Percentiles rank a stretch among this genome's conserved stretches.
phyloP scores from a whole-genome alignment of 2,797 vertebrate genomes.

The Sebastes hopkinsi region DNA sequence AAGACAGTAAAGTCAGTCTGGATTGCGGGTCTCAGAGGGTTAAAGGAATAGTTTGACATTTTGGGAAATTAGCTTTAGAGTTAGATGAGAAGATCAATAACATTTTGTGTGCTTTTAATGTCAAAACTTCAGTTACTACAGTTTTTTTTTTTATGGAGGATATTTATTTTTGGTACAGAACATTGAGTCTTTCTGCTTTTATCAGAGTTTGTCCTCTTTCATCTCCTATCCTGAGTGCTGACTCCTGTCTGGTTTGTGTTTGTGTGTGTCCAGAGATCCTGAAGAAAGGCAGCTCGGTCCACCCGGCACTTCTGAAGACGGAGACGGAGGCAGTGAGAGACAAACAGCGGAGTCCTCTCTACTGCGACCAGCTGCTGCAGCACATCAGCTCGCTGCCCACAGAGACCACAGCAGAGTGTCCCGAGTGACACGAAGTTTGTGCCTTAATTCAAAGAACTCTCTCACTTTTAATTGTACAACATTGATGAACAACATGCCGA shows the following conservation, averaged over 20 bases:
- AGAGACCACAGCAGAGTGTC: neutral
- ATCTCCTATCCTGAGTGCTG: neutral
- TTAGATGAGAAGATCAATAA: neutral
- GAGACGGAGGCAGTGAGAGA: constrained; percentile 84
- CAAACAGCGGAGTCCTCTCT: constrained; percentile 84
- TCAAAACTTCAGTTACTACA: neutral
- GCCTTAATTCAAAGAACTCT: neutral
- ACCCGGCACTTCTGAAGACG: constrained; percentile 81
- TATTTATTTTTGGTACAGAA: neutral
- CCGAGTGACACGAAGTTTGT: neutral
- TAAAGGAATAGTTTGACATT: neutral
- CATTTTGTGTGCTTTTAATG: neutral
- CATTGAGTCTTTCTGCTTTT: neutral
- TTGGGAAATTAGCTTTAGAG: neutral
- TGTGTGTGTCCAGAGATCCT: constrained; percentile 84
- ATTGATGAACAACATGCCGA: neutral
- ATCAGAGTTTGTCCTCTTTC: too few species aligned
- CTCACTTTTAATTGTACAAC: neutral
- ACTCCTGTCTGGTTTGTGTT: neutral
- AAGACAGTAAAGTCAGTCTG: fast-evolving
- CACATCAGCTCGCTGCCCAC: constrained; percentile 77
- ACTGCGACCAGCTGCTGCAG: constrained; percentile 87
- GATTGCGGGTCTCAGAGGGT: fast-evolving
- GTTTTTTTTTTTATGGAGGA: neutral
- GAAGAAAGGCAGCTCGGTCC: constrained; percentile 83